A percentile compares a stretch with the other conserved stretches of the same genome.
Conservation (phyloP, 2,113 vertebrate genomes). For the Lynx canadensis region DNA sequence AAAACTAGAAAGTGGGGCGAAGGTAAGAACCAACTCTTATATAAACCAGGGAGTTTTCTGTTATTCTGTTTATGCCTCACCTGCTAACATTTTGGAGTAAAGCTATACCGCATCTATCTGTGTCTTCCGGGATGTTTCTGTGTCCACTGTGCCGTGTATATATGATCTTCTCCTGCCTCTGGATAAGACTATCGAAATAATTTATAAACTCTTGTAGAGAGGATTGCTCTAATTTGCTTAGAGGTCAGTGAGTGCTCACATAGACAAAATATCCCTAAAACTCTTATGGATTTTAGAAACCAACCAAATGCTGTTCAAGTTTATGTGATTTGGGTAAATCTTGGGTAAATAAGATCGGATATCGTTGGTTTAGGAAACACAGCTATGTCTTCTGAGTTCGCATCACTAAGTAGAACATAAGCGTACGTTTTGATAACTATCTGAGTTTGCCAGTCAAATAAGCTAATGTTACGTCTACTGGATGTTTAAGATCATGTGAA, state of each 20-base stretch:
- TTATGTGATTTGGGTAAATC: neutral
- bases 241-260: neutral
- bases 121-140: neutral
- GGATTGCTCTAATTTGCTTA: neutral
- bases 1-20: neutral
- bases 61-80: neutral
- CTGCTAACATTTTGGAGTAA: neutral
- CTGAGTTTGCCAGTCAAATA: neutral
- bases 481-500: neutral
- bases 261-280: neutral
- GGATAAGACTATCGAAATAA: neutral
- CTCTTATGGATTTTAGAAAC: neutral
- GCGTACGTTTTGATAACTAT: neutral
- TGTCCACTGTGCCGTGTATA: accelerated
- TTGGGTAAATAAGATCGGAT: neutral
- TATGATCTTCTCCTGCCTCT: neutral
- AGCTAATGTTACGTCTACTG: neutral
- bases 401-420: neutral
- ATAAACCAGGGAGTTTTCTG: neutral
- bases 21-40: neutral
- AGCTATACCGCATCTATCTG: accelerated
- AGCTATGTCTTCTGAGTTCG: neutral
- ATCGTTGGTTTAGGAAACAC: neutral
- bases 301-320: neutral
- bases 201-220: neutral